Evolutionary conservation across 2,113 vertebrate species (phyloP), one percentile per base, ranked within the genome.

Genomic region (Heterochromis multidens): DNA sequence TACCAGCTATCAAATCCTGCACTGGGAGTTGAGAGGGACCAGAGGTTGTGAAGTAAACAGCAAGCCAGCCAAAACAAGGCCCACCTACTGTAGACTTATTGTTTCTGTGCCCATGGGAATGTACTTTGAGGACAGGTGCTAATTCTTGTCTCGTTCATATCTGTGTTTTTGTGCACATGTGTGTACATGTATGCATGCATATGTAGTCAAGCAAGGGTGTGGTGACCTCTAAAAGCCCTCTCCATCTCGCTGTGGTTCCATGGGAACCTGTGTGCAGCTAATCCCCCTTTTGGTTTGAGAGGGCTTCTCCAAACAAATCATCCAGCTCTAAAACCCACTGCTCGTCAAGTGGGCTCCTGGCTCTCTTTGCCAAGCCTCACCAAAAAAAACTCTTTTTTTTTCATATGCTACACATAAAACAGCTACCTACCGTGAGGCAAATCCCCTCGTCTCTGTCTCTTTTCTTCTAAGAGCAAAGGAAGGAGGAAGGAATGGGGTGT

Each of bases 281-380:
- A 95, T 95, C 94, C 94, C 79, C 82, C 88, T 92, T 93, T 94
- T 95, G 93, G 93, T 91, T 89, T 56, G 62, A 92, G 88, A 88
- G 86, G 92, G 91, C 89, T 94, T 94, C 93, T 94, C 94, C 91
- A 95, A 95, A 95, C 94, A 96, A 96, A 94, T 92, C 94, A 91
- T 91, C 85, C 88, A 84, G 90, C 91, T 92, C 91, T 93, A 93
- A 94, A 89, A 91, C 90, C 91, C 86, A 40, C 81, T 88, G 91
- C 89, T 95, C 90, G 86, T 95, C 89, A 80, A 94, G 93, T 93
- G 95, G 95, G 92, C 91, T 94, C 85, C 92, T 91, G 88, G 86
- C 89, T 93, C 91, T 90, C 88, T 86, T 88, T 89, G 87, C 92
- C 92, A 89, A 91, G 89, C 87, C 81, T 81, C 87, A 63, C 89